A percentile compares a stretch with the other conserved stretches of the same genome.
phyloP scores from a whole-genome alignment of 2,888 invertebrate genomes.

The Chironomus tentans region DNA sequence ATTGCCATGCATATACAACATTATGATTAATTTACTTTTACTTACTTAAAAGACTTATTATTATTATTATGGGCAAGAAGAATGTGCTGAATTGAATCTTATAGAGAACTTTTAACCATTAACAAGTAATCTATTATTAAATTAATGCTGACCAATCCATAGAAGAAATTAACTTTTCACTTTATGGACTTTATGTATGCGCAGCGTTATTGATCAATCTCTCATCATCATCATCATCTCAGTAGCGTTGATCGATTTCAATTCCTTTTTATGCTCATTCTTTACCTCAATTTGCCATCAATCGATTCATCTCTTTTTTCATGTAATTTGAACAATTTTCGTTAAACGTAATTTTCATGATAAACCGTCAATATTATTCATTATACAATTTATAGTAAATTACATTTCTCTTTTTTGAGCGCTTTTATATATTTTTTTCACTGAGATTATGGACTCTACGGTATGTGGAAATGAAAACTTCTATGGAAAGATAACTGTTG shows the following conservation, averaged over 20 bases:
- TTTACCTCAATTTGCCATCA: constrained; percentile 1
- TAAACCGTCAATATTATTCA: constrained; percentile 8
- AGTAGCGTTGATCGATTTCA: not conserved
- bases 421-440: too few species aligned
- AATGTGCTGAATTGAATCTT: too few species aligned
- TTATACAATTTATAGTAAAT: not conserved
- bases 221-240: not conserved
- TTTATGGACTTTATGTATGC: not conserved
- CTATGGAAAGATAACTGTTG: too few species aligned
- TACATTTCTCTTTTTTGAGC: not conserved
- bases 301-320: not conserved
- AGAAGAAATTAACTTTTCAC: not conserved
- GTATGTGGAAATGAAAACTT: too few species aligned
- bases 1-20: not conserved
- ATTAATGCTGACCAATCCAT: not conserved
- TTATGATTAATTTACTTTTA: not conserved
- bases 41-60: not conserved
- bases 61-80: not conserved
- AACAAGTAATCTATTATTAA: not conserved
- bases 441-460: too few species aligned
- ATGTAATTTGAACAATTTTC: constrained; percentile 4
- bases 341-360: not conserved
- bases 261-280: not conserved
- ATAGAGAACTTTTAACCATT: not conserved
- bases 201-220: not conserved